Evolutionary conservation across 2,113 vertebrate genomes (phyloP), one percentile per base, ranked within the genome.

Genomic region (Centrocercus urophasianus): DNA sequence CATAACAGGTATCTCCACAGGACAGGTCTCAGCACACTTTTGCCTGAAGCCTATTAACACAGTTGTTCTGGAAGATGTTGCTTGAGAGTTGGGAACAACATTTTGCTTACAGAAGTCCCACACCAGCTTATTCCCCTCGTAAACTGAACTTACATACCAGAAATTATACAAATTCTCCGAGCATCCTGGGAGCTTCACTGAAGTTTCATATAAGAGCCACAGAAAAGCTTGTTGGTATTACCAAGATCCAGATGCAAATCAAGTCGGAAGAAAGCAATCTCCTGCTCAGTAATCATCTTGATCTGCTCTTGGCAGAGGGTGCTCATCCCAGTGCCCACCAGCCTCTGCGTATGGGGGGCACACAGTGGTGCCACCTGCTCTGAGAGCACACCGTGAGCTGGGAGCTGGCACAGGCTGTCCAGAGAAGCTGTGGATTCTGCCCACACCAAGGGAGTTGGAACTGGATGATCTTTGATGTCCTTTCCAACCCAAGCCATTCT

Each of bases 71-170:
- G 56, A 71, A 65, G 32, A 25, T 14, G 56, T 61, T 42, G 36
- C 79, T 71, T 78, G 61, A 74, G 59, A 69, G 40, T 81, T 74
- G 4, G 83, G 38, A 77, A 87, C 5, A 66, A 59, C 54, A 25
- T 84, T 92, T 77, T 77, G 17, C 70, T 84, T 76, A 77, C 65
- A 36, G 60, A 77, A 73, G 65, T 34, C 22, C n/a, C 52, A 75
- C 34, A 79, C 8, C 25, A 42, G 17, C 65, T 72, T 78, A 69
- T 57, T 56, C 12, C 7, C 12, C 38, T 59, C 28, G 69, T 52
- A 91, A 61, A 66, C 67, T 42, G 36, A n/a, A 64, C 36, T 54
- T 66, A 42, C 12, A 32, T 36, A 24, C 19, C 14, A 69, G 36
- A 63, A 81, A 47, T 72, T 24, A 56, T 8, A 76, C 18, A 60